These are phyloP conservation scores for Ochropacha duplaris DNA, from an alignment of 2,888 invertebrate genomes.

Conservation along the genomic window DNA sequence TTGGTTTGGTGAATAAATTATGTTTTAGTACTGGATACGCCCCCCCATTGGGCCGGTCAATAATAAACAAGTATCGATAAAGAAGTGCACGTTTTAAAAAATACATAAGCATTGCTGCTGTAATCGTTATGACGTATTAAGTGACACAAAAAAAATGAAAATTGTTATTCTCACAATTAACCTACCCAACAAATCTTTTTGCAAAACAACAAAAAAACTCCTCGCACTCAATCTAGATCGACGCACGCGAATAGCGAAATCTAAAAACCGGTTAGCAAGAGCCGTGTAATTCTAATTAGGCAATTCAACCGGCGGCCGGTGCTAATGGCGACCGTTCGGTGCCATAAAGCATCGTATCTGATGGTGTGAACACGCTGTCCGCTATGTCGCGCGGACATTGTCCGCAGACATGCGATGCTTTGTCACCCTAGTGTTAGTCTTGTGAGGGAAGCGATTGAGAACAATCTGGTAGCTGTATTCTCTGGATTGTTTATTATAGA, in stretches of 20 bases:
- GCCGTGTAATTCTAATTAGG: constrained; percentile 79
- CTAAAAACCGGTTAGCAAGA: constrained; percentile 55
- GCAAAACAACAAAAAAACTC: constrained; percentile 20
- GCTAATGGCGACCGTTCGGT: constrained; percentile 70
- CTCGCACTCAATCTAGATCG: constrained; percentile 41
- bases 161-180: not conserved
- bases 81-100: not conserved
- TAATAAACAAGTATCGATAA: not conserved
- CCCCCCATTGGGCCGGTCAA: not conserved
- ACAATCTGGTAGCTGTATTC: not conserved
- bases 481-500: not conserved
- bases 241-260: constrained; percentile 39
- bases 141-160: too few relatives aligned
- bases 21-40: not conserved
- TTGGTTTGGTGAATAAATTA: not conserved
- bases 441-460: not conserved
- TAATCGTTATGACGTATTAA: too few relatives aligned
- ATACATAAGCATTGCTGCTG: not conserved
- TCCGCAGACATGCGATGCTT: constrained; percentile 74
- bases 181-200: not conserved
- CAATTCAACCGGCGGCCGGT: constrained; percentile 67
- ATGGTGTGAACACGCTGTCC: constrained; percentile 78
- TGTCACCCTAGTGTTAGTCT: constrained; percentile 71
- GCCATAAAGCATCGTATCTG: constrained; percentile 77
- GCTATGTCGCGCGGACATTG: constrained; percentile 65